These are phyloP conservation scores for Calephelis perditalis DNA, from an alignment of 2,888 invertebrate genomes.

Conservation along the genomic window DNA sequence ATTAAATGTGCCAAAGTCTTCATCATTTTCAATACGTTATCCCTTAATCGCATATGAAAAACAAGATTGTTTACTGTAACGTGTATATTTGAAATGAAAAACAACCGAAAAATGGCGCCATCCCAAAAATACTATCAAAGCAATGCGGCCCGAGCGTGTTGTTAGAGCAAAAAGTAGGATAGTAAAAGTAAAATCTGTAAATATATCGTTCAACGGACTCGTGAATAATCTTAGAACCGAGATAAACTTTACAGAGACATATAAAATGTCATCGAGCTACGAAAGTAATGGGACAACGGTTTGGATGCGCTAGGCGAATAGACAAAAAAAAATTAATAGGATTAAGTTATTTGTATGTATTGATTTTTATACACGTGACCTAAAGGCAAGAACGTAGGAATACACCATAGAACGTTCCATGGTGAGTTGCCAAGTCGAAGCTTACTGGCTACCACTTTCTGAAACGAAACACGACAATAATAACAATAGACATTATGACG, in stretches of 20 bases:
- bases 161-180: constrained; percentile 35
- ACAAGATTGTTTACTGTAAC: constrained; percentile 9
- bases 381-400: too few species aligned
- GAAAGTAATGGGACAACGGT: constrained; percentile 35
- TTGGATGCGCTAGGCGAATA: constrained; percentile 29
- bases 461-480: too few species aligned
- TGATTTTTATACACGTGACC: too few species aligned
- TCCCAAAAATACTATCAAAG: constrained; percentile 30
- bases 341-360: too few species aligned
- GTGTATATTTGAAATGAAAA: constrained; percentile 24
- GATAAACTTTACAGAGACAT: constrained; percentile 57
- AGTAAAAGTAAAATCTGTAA: constrained; percentile 42
- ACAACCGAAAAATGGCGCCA: constrained; percentile 32
- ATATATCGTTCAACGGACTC: constrained; percentile 63
- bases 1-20: too few species aligned
- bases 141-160: constrained; percentile 39
- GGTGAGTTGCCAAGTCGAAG: too few species aligned
- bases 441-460: too few species aligned
- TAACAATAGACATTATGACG: too few species aligned
- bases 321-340: too few species aligned
- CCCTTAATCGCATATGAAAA: background rate
- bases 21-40: background rate
- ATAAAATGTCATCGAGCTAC: constrained; percentile 40
- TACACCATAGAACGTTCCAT: too few species aligned
- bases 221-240: constrained; percentile 57